A percentile compares a stretch with the other conserved stretches of the same genome.
These are phyloP conservation scores for Hirtodrosophila duncani DNA, from an alignment of 2,888 invertebrate genomes.

Conservation along the genomic window DNA sequence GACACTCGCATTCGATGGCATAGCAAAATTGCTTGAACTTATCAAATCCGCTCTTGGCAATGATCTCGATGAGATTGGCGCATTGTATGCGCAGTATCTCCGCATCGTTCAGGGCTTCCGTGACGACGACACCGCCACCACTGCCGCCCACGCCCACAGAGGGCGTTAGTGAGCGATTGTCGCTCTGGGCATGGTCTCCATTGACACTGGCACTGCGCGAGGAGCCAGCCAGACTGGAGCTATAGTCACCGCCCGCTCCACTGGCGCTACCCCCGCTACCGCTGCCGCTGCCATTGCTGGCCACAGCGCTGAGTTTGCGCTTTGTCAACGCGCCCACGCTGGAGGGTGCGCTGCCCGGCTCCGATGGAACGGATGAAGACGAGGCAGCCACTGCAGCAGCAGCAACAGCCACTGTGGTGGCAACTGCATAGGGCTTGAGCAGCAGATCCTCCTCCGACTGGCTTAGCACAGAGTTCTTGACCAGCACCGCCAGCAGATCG, in stretches of 20 bases:
- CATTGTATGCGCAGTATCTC: constrained; percentile 79
- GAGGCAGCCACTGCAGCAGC: constrained; percentile 9
- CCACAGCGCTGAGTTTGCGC: constrained; percentile 72
- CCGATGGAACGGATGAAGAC: constrained; percentile 14
- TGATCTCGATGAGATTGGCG: constrained; percentile 81
- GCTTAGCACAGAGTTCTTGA: constrained; percentile 83
- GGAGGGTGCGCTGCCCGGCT: constrained; percentile 61
- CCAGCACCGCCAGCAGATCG: constrained; percentile 82
- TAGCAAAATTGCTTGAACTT: constrained; percentile 82
- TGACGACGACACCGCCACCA: constrained; percentile 25
- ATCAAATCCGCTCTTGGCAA: constrained; percentile 82
- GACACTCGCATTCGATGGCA: constrained; percentile 82
- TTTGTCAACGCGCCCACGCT: constrained; percentile 63
- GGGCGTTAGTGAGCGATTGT: constrained; percentile 75
- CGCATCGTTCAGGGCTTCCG: constrained; percentile 68
- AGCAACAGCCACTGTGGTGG: constrained; percentile 27
- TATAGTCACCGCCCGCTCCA: constrained; percentile 47
- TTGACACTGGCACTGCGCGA: constrained; percentile 75
- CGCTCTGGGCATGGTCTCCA: constrained; percentile 71
- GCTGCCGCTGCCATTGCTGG: constrained; percentile 63
- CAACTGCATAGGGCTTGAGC: constrained; percentile 60
- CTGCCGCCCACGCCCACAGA: constrained; percentile 52
- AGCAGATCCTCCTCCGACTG: constrained; percentile 81
- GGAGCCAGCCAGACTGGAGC: constrained; percentile 55
- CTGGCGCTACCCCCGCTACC: constrained; percentile 47